Evolutionary conservation across 2,113 vertebrate genomes (phyloP), one percentile per base, ranked within the genome.

Genomic region (Ranitomeya imitator): DNA sequence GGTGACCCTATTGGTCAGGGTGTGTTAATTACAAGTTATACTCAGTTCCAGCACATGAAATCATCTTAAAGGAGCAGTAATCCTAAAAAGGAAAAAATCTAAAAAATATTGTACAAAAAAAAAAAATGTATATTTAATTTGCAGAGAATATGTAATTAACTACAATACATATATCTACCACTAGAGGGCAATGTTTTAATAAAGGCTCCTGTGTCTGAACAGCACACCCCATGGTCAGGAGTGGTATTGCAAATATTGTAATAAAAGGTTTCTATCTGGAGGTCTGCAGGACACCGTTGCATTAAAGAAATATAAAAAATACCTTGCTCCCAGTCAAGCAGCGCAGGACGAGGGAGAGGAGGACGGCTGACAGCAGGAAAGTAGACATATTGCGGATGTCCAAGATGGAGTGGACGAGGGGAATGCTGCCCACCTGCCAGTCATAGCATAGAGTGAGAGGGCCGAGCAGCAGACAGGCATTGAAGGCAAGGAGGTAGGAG

Each of bases 341-440:
- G 91, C 94, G 96, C 3, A 97, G 91, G 80, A 94, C 94, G 85
- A 99, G 91, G 0, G 94, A 91, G 0, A 93, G 13, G 94, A 98
- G 92, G 85, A 95, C 94, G 23, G 94, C 80, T 0, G 92, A 92
- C 90, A 99, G 91, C 77, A 97, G 90, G 85, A 97, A 2, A 0
- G 97, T 96, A 87, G 96, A 96, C 13, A 96, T 78, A 77, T 98
- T 98, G 67, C 98, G 96, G 0, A 15, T 12, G 16, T 99, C 98
- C 90, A 95, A 96, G 37, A 97, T 0, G 0, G 97, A 97, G 91
- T 98, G 97, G 0, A 99, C 93, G 92, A 99, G 91, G 83, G 98
- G 96, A 77, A 99, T 99, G 90, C 98, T 99, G 90, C 98, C 98
- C 0, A 99, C 98, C 93, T 99, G 98, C 98, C 98, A 99, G 92